Conservation (phyloP, 2,113 vertebrate genomes). For the Microcebus tavaratra region DNA sequence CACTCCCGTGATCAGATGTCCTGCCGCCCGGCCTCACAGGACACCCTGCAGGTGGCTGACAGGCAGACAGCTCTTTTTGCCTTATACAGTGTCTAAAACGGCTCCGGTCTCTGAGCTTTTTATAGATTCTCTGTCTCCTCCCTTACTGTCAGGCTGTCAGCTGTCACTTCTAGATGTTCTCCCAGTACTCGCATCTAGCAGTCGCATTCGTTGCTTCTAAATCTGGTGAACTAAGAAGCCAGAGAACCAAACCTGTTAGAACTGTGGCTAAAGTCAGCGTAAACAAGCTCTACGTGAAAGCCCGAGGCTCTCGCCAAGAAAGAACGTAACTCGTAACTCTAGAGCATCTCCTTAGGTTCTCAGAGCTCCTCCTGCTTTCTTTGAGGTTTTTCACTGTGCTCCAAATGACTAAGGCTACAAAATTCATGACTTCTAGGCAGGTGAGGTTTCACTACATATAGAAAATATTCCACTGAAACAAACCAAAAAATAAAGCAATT, state of each 20-base stretch:
- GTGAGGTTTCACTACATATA: not conserved
- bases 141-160: slow-evolving; percentile 8
- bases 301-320: not conserved
- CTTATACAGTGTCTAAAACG: not conserved
- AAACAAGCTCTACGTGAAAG: not conserved
- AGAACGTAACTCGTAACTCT: not conserved
- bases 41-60: not conserved
- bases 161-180: slow-evolving; percentile 51
- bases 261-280: not conserved
- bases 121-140: slow-evolving; percentile 49
- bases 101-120: slow-evolving; percentile 46
- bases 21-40: fast-evolving
- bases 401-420: not conserved
- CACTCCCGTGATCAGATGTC: not conserved
- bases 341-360: not conserved
- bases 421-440: not conserved
- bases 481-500: not conserved
- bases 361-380: not conserved
- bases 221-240: not conserved
- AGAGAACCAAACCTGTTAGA: not conserved
- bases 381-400: not conserved
- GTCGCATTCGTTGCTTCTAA: not conserved
- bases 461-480: not conserved
- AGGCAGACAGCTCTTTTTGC: not conserved
- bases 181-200: not conserved